Conservation (phyloP, 2,113 vertebrate genomes). For the Lasiurus borealis region DNA sequence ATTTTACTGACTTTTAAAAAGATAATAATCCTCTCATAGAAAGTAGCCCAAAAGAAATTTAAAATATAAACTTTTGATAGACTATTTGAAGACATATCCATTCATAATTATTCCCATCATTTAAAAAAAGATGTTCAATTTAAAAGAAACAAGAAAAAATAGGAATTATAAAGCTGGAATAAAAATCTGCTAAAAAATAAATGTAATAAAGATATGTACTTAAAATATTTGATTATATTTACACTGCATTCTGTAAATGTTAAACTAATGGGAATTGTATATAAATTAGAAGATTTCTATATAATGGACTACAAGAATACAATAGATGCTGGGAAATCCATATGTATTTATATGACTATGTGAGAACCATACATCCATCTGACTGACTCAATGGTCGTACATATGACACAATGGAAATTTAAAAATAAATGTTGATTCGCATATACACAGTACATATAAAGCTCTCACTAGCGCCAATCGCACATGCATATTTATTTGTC, state of each 20-base stretch:
- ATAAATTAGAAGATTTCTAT: no score
- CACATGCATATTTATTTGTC: no score
- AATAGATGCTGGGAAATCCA: neutral
- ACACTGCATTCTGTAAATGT: no score
- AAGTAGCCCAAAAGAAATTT: slow-evolving; percentile 31
- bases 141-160: neutral
- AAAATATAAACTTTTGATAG: neutral
- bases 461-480: no score
- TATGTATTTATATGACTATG: no score
- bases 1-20: slow-evolving; percentile 73
- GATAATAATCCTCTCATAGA: neutral
- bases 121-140: neutral
- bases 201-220: neutral
- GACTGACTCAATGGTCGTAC: no score
- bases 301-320: neutral
- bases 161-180: neutral
- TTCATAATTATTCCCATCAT: neutral
- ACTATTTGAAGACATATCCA: neutral
- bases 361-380: no score
- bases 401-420: no score
- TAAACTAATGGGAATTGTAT: no score
- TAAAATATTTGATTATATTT: neutral
- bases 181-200: neutral
- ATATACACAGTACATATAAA: no score
- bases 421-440: no score